Percentiles rank a stretch among this genome's conserved stretches.
Evolutionary conservation across 1,140 invertebrate species (phyloP).

Genomic region (Drosophila lacertosa): DNA sequence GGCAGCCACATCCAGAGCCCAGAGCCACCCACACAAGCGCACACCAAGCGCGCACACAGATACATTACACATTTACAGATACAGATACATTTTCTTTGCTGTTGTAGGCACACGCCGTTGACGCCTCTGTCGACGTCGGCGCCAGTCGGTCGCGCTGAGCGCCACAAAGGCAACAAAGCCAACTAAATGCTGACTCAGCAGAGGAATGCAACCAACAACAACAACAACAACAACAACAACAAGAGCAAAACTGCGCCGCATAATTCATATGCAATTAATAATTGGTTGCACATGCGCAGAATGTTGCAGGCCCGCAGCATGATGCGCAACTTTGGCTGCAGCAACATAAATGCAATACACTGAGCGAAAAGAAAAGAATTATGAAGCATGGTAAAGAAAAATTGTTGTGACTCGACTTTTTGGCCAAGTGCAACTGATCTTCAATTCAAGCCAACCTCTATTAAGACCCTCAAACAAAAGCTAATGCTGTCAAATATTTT

Average conservation of each 20-base stretch:
- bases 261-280: constrained; percentile 83
- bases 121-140: constrained; percentile 74
- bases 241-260: constrained; percentile 37
- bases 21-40: constrained; percentile 40
- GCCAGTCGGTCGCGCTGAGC: constrained; percentile 49
- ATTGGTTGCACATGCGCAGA: constrained; percentile 80
- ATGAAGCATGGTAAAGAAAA: too few species aligned
- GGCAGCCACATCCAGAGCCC: constrained; percentile 6
- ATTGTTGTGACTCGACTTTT: background rate
- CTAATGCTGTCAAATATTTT: constrained; percentile 36
- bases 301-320: constrained; percentile 66
- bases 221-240: constrained; percentile 27
- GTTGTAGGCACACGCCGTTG: constrained; percentile 72
- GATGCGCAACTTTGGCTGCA: constrained; percentile 54
- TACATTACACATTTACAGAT: too few species aligned
- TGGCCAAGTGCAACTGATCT: constrained; percentile 1
- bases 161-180: constrained; percentile 38
- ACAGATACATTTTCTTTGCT: background rate
- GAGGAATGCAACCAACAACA: constrained; percentile 53
- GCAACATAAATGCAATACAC: constrained; percentile 27
- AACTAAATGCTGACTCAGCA: constrained; percentile 69
- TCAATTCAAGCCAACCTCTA: background rate
- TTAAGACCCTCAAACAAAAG: constrained; percentile 13
- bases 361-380: constrained; percentile 25
- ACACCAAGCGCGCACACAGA: constrained; percentile 30